These are phyloP conservation scores for Drosophila prolongata DNA, from an alignment of 2,888 invertebrate genomes.

Conservation along the genomic window DNA sequence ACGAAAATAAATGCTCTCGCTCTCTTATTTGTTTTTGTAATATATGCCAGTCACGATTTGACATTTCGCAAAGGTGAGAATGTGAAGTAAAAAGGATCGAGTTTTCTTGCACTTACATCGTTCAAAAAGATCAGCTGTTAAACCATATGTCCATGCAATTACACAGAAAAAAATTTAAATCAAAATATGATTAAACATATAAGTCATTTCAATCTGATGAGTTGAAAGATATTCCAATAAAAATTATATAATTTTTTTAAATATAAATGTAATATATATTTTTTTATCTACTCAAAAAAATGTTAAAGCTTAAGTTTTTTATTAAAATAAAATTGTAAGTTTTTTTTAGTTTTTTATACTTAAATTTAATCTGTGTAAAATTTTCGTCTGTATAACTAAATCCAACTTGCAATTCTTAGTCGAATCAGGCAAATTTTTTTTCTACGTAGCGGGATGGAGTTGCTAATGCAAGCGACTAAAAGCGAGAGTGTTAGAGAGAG, in stretches of 20 bases:
- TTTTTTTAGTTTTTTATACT: too few species aligned
- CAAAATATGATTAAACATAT: too few species aligned
- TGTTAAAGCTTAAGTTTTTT: too few species aligned
- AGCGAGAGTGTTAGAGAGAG: conserved; percentile 24
- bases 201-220: too few species aligned
- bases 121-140: conserved; percentile 2
- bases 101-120: not conserved
- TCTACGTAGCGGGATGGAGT: not conserved
- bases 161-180: not conserved
- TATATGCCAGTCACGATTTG: conserved; percentile 34
- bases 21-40: conserved; percentile 9
- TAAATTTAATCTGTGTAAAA: too few species aligned
- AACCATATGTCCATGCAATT: conserved; percentile 24
- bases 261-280: too few species aligned
- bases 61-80: conserved; percentile 25
- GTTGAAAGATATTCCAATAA: too few species aligned
- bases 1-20: conserved; percentile 26
- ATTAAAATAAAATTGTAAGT: too few species aligned
- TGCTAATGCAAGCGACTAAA: conserved; percentile 17
- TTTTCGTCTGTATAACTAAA: too few species aligned
- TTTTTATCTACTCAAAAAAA: too few species aligned
- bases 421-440: not conserved
- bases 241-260: too few species aligned
- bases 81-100: conserved; percentile 1
- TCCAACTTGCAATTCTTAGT: too few species aligned